phyloP scores from a whole-genome alignment of 2,113 vertebrate species.

The Pantherophis guttatus region DNA sequence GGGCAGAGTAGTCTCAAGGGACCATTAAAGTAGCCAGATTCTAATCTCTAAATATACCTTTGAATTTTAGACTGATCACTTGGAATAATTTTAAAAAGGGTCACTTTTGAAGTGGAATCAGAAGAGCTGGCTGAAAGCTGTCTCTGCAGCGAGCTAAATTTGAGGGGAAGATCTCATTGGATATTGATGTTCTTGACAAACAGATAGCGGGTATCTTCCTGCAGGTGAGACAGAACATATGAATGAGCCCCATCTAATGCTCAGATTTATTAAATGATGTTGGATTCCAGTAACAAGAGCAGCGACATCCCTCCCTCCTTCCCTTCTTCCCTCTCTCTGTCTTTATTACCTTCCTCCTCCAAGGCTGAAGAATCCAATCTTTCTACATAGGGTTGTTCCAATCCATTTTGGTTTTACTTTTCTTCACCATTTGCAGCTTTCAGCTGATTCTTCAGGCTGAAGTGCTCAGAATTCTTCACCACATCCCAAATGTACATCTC shows the following conservation, averaged over 20 bases:
- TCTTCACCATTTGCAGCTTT: background rate
- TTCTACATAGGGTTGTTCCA: background rate
- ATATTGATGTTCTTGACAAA: background rate
- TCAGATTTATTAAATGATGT: background rate
- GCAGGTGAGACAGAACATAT: background rate
- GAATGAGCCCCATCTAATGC: background rate
- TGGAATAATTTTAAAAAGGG: background rate
- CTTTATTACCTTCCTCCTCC: background rate
- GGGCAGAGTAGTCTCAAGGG: background rate
- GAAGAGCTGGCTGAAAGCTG: background rate
- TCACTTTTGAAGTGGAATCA: background rate
- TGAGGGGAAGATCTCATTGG: background rate
- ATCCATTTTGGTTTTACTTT: background rate
- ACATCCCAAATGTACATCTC: background rate
- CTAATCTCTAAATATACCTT: background rate
- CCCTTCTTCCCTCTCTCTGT: accelerated
- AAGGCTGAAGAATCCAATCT: background rate
- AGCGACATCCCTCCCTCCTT: too few species aligned
- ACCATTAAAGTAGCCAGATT: background rate
- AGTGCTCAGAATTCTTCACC: background rate
- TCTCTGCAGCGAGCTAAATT: background rate
- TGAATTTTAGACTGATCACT: background rate
- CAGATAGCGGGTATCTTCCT: background rate
- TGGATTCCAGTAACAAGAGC: background rate
- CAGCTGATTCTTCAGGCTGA: background rate